These are phyloP conservation scores for Capitulum mitella DNA, from an alignment of 2,888 invertebrate species.

Conservation along the genomic window DNA sequence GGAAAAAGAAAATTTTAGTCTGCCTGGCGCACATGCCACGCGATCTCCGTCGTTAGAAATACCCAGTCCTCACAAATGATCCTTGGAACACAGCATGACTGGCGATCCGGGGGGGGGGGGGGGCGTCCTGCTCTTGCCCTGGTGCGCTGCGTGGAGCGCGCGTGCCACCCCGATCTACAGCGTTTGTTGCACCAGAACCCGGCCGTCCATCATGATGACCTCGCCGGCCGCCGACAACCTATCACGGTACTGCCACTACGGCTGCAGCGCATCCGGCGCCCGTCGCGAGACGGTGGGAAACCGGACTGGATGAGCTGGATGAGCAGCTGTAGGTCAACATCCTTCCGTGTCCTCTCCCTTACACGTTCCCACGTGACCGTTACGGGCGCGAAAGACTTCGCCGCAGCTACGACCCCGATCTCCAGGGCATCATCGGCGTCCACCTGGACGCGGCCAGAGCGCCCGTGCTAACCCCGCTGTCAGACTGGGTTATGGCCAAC, in stretches of 20 bases:
- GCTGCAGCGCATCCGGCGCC: constrained; percentile 26
- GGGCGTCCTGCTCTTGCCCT: neutral
- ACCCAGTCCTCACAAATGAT: constrained; percentile 9
- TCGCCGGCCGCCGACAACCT: constrained; percentile 21
- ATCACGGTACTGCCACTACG: constrained; percentile 26
- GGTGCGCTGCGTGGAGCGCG: constrained; percentile 11
- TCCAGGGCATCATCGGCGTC: constrained; percentile 20
- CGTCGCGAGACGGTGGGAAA: constrained; percentile 6
- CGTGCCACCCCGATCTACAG: constrained; percentile 6
- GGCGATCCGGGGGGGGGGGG: too few relatives aligned
- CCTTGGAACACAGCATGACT: too few relatives aligned
- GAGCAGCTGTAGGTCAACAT: constrained; percentile 23
- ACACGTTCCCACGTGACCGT: constrained; percentile 27
- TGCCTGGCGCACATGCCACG: too few relatives aligned
- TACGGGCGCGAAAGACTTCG: neutral
- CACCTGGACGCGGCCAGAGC: constrained; percentile 25
- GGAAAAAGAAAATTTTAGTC: too few relatives aligned
- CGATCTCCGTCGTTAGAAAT: constrained; percentile 23
- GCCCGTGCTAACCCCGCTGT: constrained; percentile 18
- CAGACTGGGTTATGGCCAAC: constrained; percentile 23
- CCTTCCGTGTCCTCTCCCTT: constrained; percentile 21
- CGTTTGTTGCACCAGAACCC: constrained; percentile 21
- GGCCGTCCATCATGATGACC: constrained; percentile 28
- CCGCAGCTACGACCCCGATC: neutral
- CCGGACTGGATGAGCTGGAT: neutral